Evolutionary conservation across 35 echinoderm and acorn worm genomes (phyloP).

Genomic region (Apostichopus californicus): DNA sequence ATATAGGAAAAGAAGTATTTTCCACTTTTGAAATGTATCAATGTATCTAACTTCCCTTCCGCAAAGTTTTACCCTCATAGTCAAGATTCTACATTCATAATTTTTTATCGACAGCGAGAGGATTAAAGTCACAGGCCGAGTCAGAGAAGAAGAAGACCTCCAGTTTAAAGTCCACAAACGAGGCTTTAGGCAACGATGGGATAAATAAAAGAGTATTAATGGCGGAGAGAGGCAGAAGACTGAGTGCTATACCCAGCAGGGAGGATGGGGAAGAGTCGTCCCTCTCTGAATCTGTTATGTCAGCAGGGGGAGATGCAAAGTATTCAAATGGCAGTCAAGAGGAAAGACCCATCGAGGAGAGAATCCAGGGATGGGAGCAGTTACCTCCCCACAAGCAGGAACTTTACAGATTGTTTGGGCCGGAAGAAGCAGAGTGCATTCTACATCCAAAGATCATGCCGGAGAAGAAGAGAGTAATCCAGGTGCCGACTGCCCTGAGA

Average conservation of each 20-base stretch:
- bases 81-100: too few relatives aligned
- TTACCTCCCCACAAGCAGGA: slow-evolving; percentile 71
- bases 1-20: too few relatives aligned
- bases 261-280: background rate
- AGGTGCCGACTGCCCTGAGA: slow-evolving; percentile 60
- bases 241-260: slow-evolving; percentile 41
- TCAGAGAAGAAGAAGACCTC: background rate
- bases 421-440: slow-evolving; percentile 76
- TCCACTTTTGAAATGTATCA: too few relatives aligned
- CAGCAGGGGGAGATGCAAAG: slow-evolving; percentile 2
- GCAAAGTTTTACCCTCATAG: too few relatives aligned
- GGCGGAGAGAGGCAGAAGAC: background rate
- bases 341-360: background rate
- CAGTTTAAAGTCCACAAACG: background rate
- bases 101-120: background rate
- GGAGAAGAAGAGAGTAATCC: slow-evolving; percentile 64
- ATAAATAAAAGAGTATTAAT: background rate
- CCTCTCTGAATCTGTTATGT: background rate
- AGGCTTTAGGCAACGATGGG: background rate
- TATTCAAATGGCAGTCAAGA: too few relatives aligned
- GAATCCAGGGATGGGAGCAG: slow-evolving; percentile 45
- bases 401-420: slow-evolving; percentile 81
- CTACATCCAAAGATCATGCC: slow-evolving; percentile 74
- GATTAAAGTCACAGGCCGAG: background rate
- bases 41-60: too few relatives aligned